Base-by-base conservation (phyloP, 2,888 invertebrate species). In the Gasteruption jaculator region DNA sequence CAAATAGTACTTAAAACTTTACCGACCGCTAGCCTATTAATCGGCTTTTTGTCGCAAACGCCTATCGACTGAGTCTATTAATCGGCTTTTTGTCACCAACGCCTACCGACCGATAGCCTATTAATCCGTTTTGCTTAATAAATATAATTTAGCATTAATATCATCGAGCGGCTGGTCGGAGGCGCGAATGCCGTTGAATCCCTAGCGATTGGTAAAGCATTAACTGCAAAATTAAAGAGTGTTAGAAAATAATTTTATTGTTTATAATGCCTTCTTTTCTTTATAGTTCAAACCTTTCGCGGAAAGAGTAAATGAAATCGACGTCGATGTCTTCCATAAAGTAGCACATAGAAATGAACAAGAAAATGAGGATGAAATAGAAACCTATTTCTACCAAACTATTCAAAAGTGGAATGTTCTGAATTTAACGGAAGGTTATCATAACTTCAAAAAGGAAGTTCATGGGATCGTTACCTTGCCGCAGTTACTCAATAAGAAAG, bases 351-450 rank as follows among this genome's bases (percentile, higher is more conserved):
- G 78, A 50, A 83, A 91, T 66, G 81, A 86, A 56, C 62, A 72
- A 40, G 78, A 81, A 50, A 76, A 79, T 7, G 81, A 82, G 5
- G 84, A 83, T 52, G 83, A 83, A 38, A 74, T 77, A 36, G 82
- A 83, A 60, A 89, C 91, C 0, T 84, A 83, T 65, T 93, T 96
- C 67, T 78, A 82, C 56, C 81, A 90, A 66, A 81, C 89, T 0
- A 68, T 94, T 15, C 81, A 83, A 49, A 94, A 94, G 76, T 96
- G 94, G 93, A 81, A 82, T 60, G 86, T 85, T 2, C 77, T 94
- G 15, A 94, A 95, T 72, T 77, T 91, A 48, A 87, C 91, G 0
- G 82, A 89, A 55, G 84, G 86, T 61, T 94, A 85, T 68, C 79
- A 81, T 32, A 76, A 78, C 38, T 89, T 95, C 57, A 80, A 83